Conservation (phyloP, 1,140 invertebrate genomes). For the Drosophila lowei region DNA sequence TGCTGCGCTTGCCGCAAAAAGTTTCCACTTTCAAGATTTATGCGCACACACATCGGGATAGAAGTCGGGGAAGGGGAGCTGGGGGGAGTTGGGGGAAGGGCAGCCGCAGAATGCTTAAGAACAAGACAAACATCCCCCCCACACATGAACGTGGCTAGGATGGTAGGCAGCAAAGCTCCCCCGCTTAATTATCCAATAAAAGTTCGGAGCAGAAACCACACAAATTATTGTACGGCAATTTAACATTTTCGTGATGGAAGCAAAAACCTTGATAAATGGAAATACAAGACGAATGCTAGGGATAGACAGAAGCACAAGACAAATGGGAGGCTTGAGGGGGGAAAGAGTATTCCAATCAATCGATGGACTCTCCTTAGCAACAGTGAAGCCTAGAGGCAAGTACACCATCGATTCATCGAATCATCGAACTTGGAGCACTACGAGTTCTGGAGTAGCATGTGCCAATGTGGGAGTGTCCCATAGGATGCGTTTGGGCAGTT, state of each 20-base stretch:
- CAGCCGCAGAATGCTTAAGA: conserved; percentile 42
- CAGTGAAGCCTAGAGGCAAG: too few species aligned
- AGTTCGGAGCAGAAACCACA: conserved; percentile 52
- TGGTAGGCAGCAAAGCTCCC: conserved; percentile 10
- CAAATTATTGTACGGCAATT: conserved; percentile 51
- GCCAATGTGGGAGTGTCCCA: too few species aligned
- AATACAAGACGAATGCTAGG: conserved; percentile 6
- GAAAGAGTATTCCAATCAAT: not conserved
- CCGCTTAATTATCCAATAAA: conserved; percentile 69
- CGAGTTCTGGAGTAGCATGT: too few species aligned
- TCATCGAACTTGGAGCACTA: too few species aligned
- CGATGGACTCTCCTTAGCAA: too few species aligned
- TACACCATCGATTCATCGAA: too few species aligned
- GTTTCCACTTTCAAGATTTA: conserved; percentile 62
- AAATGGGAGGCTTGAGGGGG: conserved; percentile 17
- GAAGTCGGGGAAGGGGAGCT: too few species aligned
- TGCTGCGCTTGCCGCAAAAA: conserved; percentile 59
- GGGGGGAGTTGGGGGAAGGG: not conserved
- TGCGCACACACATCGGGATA: conserved; percentile 18
- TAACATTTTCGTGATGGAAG: conserved; percentile 32
- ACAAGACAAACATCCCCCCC: conserved; percentile 35
- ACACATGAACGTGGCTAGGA: conserved; percentile 5
- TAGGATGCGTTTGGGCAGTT: too few species aligned
- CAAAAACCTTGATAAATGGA: conserved; percentile 24
- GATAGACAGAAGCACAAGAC: not conserved